Percentiles rank a stretch among this genome's conserved stretches.
Evolutionary conservation across 2,888 invertebrate species (phyloP).

Genomic region (Herminia tarsipennalis): DNA sequence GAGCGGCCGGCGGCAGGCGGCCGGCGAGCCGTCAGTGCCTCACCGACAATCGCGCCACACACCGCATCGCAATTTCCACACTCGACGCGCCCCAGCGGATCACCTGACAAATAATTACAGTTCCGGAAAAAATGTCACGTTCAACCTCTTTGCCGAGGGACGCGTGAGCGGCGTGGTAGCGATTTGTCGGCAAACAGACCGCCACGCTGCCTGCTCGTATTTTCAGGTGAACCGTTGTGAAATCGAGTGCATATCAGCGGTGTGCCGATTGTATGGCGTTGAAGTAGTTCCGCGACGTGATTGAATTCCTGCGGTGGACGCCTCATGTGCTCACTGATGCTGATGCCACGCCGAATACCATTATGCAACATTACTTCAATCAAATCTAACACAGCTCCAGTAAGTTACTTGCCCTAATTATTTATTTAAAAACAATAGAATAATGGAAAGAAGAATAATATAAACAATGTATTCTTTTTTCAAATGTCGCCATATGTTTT

Average conservation of each 20-base stretch:
- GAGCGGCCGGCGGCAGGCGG: constrained; percentile 78
- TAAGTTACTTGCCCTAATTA: constrained; percentile 68
- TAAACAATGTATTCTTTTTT: too few relatives aligned
- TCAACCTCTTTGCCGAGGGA: constrained; percentile 23
- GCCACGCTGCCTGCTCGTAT: constrained; percentile 14
- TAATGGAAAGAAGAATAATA: too few relatives aligned
- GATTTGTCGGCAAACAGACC: constrained; percentile 1
- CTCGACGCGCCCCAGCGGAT: constrained; percentile 49
- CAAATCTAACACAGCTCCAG: constrained; percentile 52
- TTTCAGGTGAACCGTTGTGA: constrained; percentile 54
- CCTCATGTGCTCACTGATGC: constrained; percentile 56
- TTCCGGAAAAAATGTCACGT: constrained; percentile 41
- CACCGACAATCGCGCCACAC: constrained; percentile 71
- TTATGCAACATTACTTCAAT: constrained; percentile 69
- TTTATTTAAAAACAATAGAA: too few relatives aligned
- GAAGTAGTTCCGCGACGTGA: constrained; percentile 47
- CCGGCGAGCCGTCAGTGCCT: constrained; percentile 76
- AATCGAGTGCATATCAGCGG: constrained; percentile 41
- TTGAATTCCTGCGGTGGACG: constrained; percentile 52
- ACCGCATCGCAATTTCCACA: constrained; percentile 63
- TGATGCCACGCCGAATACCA: constrained; percentile 55
- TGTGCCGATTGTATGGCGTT: constrained; percentile 42
- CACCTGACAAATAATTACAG: constrained; percentile 57
- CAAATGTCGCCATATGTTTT: too few relatives aligned
- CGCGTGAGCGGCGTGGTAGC: constrained; percentile 12